A percentile compares a stretch with the other conserved stretches of the same genome.
phyloP scores from a whole-genome alignment of 2,888 invertebrate species.

The Scrobipalpa costella region DNA sequence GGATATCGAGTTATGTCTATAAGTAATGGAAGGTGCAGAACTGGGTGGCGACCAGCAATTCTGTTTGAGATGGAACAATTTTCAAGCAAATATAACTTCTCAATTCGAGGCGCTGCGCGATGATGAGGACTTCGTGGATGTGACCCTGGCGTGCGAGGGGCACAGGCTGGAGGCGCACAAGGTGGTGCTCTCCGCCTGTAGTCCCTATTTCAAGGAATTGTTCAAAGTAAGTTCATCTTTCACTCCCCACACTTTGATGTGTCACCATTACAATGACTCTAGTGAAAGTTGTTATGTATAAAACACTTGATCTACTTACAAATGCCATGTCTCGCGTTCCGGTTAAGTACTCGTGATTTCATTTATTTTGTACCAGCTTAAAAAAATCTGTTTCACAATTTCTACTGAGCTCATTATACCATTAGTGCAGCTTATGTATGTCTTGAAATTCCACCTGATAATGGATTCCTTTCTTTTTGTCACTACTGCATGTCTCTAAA shows the following conservation, averaged over 20 bases:
- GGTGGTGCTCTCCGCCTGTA: conserved; percentile 92
- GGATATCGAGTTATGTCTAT: conserved; percentile 82
- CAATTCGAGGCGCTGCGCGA: conserved; percentile 92
- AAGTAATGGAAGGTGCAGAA: conserved; percentile 82
- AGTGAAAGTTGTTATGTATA: conserved; percentile 82
- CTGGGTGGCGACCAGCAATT: conserved; percentile 90
- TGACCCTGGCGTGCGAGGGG: conserved; percentile 92
- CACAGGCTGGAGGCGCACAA: conserved; percentile 92
- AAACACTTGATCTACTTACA: conserved; percentile 82
- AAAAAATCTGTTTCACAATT: conserved; percentile 78
- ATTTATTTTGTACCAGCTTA: conserved; percentile 78
- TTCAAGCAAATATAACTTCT: conserved; percentile 92
- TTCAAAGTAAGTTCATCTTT: conserved; percentile 87
- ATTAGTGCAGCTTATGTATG: conserved; percentile 56
- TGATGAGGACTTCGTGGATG: conserved; percentile 94
- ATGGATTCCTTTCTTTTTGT: conserved; percentile 38
- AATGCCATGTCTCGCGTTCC: conserved; percentile 81
- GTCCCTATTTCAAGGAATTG: conserved; percentile 93
- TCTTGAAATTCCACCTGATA: conserved; percentile 43
- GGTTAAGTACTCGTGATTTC: conserved; percentile 81
- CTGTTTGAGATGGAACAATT: conserved; percentile 95
- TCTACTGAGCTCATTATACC: conserved; percentile 75
- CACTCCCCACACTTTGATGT: conserved; percentile 80
- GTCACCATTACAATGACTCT: conserved; percentile 82
- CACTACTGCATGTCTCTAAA: neutral